phyloP scores from a whole-genome alignment of 1,140 invertebrate species.

The Drosophila teissieri region DNA sequence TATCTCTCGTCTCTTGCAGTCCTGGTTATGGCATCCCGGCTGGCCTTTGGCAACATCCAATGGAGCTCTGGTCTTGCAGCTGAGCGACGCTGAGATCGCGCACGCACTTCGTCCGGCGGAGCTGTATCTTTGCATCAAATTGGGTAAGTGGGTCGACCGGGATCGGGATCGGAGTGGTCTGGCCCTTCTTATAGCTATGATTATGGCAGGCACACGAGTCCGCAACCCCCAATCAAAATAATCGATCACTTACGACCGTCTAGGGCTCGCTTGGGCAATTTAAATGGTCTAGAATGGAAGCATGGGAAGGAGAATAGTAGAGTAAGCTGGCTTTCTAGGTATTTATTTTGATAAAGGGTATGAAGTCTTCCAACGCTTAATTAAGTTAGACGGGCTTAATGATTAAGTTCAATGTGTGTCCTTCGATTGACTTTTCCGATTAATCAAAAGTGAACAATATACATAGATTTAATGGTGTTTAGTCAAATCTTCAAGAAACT shows the following conservation, averaged over 20 bases:
- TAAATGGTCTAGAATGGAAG: constrained; percentile 26
- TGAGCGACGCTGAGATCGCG: constrained; percentile 78
- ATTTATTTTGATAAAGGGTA: background rate
- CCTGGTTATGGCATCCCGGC: constrained; percentile 81
- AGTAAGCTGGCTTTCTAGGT: background rate
- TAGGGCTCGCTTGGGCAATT: constrained; percentile 24
- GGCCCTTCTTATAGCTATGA: constrained; percentile 18
- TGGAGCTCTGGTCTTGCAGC: constrained; percentile 80
- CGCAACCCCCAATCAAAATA: constrained; percentile 31
- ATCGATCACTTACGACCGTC: constrained; percentile 39
- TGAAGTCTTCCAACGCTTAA: background rate
- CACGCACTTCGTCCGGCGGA: constrained; percentile 74
- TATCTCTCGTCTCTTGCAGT: constrained; percentile 62
- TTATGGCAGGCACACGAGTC: constrained; percentile 3
- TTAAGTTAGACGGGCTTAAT: too few species aligned
- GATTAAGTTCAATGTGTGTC: too few species aligned
- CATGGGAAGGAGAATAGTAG: background rate
- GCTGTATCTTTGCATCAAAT: constrained; percentile 83
- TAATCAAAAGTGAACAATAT: too few species aligned
- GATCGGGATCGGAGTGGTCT: background rate
- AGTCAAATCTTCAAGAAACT: too few species aligned
- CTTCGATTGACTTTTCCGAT: too few species aligned
- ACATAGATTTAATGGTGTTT: too few species aligned
- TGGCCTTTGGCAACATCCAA: constrained; percentile 81
- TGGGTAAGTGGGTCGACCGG: constrained; percentile 74